Evolutionary conservation across 2,888 invertebrate genomes (phyloP).

Genomic region (Athalia cordata): DNA sequence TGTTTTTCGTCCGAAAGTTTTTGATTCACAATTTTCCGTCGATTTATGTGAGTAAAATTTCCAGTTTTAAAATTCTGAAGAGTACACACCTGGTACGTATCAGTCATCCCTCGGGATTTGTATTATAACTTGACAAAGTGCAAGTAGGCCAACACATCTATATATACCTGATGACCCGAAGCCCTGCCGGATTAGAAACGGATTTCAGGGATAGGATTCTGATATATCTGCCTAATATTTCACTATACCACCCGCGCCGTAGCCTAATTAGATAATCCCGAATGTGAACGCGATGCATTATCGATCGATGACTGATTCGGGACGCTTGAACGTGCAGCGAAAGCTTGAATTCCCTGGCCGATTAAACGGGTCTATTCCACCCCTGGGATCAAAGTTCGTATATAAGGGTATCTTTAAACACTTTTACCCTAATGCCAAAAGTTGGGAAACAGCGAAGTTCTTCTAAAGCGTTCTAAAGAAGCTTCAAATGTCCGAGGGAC

Average conservation of each 20-base stretch:
- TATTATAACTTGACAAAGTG: background rate
- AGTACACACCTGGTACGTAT: background rate
- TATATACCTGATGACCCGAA: background rate
- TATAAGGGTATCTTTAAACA: background rate
- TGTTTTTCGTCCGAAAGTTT: background rate
- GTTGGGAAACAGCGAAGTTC: background rate
- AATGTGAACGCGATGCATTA: slow-evolving; percentile 9
- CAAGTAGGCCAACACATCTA: background rate
- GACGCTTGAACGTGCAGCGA: background rate
- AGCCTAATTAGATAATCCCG: slow-evolving; percentile 27
- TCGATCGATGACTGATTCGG: background rate
- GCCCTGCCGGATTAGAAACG: background rate
- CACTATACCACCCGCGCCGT: background rate
- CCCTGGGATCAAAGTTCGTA: slow-evolving; percentile 20
- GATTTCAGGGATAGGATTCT: background rate
- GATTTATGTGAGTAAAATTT: background rate
- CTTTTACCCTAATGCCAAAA: slow-evolving; percentile 23
- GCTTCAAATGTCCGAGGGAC: background rate
- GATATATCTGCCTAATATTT: background rate
- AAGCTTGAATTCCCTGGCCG: background rate
- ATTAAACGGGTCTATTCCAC: slow-evolving; percentile 18
- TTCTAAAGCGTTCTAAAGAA: slow-evolving; percentile 11
- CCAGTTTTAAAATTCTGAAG: background rate
- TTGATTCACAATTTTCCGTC: background rate
- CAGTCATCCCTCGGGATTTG: background rate